Percentiles rank a stretch among this genome's conserved stretches.
These are phyloP conservation scores for Sebastes nivosus DNA, from an alignment of 2,797 vertebrate species.

Conservation along the genomic window DNA sequence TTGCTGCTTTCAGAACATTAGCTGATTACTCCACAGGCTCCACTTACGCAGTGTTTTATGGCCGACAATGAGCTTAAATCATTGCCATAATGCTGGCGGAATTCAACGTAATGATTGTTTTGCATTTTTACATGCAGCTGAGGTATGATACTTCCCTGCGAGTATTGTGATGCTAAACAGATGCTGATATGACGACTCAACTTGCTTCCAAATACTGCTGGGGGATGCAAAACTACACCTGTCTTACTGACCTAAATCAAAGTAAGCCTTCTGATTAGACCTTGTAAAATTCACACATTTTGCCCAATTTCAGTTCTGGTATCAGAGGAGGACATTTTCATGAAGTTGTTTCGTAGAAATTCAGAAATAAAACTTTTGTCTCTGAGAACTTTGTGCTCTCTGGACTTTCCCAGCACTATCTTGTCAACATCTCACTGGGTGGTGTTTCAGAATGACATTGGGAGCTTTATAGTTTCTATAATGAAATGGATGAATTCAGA, in stretches of 20 bases:
- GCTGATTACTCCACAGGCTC: slow-evolving; percentile 65
- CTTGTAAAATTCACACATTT: not conserved
- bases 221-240: not conserved
- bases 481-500: slow-evolving; percentile 20
- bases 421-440: not conserved
- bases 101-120: slow-evolving; percentile 60
- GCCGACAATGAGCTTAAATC: slow-evolving; percentile 61
- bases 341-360: not conserved
- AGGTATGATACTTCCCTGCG: not conserved
- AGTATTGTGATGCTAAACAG: slow-evolving; percentile 18
- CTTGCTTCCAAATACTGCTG: not conserved
- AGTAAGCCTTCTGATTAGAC: not conserved
- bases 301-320: not conserved
- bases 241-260: not conserved
- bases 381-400: not conserved
- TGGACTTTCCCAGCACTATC: not conserved
- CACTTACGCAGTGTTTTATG: slow-evolving; percentile 59
- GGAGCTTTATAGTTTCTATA: slow-evolving; percentile 6
- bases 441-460: slow-evolving; percentile 1
- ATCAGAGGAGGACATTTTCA: not conserved
- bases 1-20: slow-evolving; percentile 68
- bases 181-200: not conserved
- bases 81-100: slow-evolving; percentile 51
- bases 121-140: slow-evolving; percentile 50
- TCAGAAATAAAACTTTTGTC: not conserved